Evolutionary conservation across 2,888 invertebrate species (phyloP).

Genomic region (Lacanobia oleracea): DNA sequence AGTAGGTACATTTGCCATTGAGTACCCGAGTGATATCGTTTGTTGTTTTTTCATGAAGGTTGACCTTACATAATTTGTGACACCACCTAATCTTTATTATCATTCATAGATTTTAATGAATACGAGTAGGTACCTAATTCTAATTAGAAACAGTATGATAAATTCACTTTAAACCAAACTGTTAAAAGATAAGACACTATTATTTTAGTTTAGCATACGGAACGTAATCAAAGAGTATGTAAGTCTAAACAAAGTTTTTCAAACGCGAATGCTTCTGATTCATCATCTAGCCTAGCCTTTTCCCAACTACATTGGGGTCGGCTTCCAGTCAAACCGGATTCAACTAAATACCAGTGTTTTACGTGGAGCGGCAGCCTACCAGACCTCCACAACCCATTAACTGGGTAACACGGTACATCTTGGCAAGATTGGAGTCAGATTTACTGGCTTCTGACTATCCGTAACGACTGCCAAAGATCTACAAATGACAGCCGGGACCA

Average conservation of each 20-base stretch:
- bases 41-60: conserved; percentile 35
- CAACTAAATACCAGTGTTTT: too few relatives aligned
- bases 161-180: conserved; percentile 17
- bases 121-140: neutral
- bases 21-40: conserved; percentile 24
- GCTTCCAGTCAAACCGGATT: too few relatives aligned
- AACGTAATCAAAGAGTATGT: conserved; percentile 26
- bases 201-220: conserved; percentile 4
- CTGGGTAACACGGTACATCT: too few relatives aligned
- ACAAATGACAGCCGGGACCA: too few relatives aligned
- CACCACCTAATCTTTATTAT: conserved; percentile 31
- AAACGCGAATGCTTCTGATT: conserved; percentile 28
- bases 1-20: conserved; percentile 23
- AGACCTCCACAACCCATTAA: too few relatives aligned
- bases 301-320: too few relatives aligned
- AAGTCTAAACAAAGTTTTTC: conserved; percentile 25
- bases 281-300: too few relatives aligned
- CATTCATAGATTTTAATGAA: conserved; percentile 19
- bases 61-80: conserved; percentile 30
- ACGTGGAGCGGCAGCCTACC: too few relatives aligned
- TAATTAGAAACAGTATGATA: conserved; percentile 22
- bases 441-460: too few relatives aligned
- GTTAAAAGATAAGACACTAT: neutral
- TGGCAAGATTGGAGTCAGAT: too few relatives aligned
- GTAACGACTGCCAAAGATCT: too few relatives aligned